Percentiles rank a stretch among this genome's conserved stretches.
phyloP scores from a whole-genome alignment of 1,140 invertebrate genomes.

The Pectinophora gossypiella region DNA sequence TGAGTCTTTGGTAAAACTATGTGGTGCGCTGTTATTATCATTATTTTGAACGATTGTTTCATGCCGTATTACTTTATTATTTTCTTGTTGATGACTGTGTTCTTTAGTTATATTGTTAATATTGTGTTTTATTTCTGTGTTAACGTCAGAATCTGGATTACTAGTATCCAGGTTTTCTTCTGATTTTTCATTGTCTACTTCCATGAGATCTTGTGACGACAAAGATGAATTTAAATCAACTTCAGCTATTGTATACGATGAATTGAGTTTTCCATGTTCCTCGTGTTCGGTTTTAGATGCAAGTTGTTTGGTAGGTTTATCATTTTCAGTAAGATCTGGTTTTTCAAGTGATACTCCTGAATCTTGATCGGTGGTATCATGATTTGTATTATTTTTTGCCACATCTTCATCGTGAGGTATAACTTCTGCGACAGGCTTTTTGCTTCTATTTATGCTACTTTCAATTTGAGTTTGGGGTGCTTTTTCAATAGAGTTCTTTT shows the following conservation, averaged over 20 bases:
- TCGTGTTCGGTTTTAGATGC: constrained; percentile 1
- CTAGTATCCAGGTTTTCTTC: neutral
- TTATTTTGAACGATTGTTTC: neutral
- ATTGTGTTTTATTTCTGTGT: neutral
- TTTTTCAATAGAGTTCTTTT: constrained; percentile 6
- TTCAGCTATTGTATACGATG: constrained; percentile 24
- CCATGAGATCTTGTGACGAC: constrained; percentile 24
- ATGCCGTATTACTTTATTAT: neutral
- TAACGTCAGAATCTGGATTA: neutral
- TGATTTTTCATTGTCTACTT: constrained; percentile 10
- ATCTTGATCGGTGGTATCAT: neutral
- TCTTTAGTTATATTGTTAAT: neutral
- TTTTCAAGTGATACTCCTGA: neutral
- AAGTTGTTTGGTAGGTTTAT: neutral
- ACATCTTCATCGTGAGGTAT: neutral
- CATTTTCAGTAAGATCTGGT: neutral
- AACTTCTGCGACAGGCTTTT: neutral
- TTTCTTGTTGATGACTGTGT: neutral
- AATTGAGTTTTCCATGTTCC: constrained; percentile 16
- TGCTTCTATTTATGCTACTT: neutral
- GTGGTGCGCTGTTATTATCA: neutral
- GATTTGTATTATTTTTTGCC: neutral
- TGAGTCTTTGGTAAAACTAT: neutral
- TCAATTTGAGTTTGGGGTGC: constrained; percentile 8
- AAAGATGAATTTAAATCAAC: constrained; percentile 26